Conservation (phyloP, 92 coral and sea anemone genomes). For the Porites rus region DNA sequence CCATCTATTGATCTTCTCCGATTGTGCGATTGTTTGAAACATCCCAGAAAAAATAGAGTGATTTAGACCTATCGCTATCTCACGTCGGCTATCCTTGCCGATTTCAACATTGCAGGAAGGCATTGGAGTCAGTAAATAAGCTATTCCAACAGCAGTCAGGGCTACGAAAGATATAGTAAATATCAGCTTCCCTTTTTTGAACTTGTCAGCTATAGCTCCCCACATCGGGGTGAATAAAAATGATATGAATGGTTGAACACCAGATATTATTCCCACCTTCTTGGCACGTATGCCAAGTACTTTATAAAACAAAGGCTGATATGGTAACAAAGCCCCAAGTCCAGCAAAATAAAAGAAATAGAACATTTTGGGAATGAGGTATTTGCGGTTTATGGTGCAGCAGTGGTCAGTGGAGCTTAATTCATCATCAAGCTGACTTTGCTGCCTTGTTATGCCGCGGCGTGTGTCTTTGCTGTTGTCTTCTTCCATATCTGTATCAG, state of each 20-base stretch:
- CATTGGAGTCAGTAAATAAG: constrained; percentile 40
- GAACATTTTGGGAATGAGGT: constrained; percentile 50
- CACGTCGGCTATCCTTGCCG: neutral
- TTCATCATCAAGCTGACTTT: neutral
- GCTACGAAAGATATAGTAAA: constrained; percentile 52
- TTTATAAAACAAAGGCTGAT: constrained; percentile 56
- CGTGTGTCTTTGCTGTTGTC: neutral
- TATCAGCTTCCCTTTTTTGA: constrained; percentile 40
- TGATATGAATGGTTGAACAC: constrained; percentile 65
- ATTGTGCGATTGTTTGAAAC: constrained; percentile 17
- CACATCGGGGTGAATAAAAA: constrained; percentile 62
- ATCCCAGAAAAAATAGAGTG: constrained; percentile 4
- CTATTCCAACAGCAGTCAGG: constrained; percentile 39
- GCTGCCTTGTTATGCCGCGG: neutral
- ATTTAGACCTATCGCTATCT: neutral
- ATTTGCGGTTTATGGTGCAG: constrained; percentile 33
- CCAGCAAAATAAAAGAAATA: constrained; percentile 62
- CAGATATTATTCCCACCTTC: constrained; percentile 62
- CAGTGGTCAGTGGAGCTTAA: neutral
- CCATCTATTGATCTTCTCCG: constrained; percentile 19
- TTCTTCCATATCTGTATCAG: neutral
- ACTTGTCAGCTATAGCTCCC: constrained; percentile 65
- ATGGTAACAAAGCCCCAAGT: constrained; percentile 56
- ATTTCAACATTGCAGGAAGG: constrained; percentile 9
- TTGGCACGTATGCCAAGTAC: constrained; percentile 55